phyloP scores from a whole-genome alignment of 2,888 invertebrate genomes.

The Lamellibrachia satsuma region DNA sequence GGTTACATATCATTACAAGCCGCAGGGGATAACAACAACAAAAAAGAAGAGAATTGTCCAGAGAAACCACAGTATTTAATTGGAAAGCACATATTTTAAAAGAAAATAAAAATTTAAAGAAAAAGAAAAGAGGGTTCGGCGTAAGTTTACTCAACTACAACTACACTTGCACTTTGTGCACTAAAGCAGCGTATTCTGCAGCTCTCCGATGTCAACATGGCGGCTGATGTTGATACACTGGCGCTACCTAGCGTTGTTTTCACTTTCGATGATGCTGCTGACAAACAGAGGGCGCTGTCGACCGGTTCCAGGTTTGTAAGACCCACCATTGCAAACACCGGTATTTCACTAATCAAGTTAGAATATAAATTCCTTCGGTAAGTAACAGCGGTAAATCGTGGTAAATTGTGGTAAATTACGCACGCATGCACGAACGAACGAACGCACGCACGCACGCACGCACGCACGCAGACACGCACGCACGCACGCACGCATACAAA shows the following conservation, averaged over 20 bases:
- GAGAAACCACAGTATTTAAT: too few relatives aligned
- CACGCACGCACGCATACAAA: too few relatives aligned
- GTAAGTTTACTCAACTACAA: background rate
- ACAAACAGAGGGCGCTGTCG: slow-evolving; percentile 1
- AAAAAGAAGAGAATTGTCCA: background rate
- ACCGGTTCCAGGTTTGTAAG: background rate
- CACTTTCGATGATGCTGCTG: background rate
- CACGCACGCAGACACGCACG: too few relatives aligned
- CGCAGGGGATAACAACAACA: background rate
- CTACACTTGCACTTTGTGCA: background rate
- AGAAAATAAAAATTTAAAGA: background rate
- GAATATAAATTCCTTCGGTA: too few relatives aligned
- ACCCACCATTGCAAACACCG: background rate
- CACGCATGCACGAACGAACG: too few relatives aligned
- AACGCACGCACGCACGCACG: too few relatives aligned
- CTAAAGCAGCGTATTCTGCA: background rate
- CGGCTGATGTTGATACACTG: background rate
- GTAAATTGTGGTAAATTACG: too few relatives aligned
- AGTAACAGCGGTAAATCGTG: too few relatives aligned
- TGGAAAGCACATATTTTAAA: background rate
- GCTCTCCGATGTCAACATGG: background rate
- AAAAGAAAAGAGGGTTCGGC: background rate
- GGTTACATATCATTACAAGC: background rate
- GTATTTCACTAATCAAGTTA: too few relatives aligned
- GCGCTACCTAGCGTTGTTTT: background rate